Percentiles rank a stretch among this genome's conserved stretches.
Conservation (phyloP, 2,888 invertebrate genomes). For the Hirtodrosophila alboralis region DNA sequence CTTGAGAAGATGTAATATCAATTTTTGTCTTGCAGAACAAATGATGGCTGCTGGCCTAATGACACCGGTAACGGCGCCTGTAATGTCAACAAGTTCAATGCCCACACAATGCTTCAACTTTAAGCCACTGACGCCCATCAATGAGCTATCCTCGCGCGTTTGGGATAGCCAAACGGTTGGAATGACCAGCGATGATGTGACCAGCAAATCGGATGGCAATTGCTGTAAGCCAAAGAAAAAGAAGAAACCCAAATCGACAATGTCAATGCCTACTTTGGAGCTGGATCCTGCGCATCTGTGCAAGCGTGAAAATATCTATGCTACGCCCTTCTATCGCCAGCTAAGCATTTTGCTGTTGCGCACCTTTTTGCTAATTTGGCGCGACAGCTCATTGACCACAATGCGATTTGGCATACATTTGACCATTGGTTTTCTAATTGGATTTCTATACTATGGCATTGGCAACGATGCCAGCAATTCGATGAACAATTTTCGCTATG, state of each 20-base stretch:
- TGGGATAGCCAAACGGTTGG: slow-evolving; percentile 65
- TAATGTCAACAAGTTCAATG: slow-evolving; percentile 35
- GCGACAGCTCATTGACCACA: slow-evolving; percentile 90
- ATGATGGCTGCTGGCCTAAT: slow-evolving; percentile 85
- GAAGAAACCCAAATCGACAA: slow-evolving; percentile 51
- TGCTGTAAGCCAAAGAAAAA: slow-evolving; percentile 69
- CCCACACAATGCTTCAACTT: slow-evolving; percentile 29
- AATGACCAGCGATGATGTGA: slow-evolving; percentile 36
- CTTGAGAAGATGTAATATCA: not conserved
- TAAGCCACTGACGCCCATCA: slow-evolving; percentile 69
- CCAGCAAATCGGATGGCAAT: slow-evolving; percentile 42
- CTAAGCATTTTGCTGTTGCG: slow-evolving; percentile 87
- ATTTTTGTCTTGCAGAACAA: slow-evolving; percentile 81
- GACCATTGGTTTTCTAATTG: slow-evolving; percentile 91
- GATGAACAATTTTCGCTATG: slow-evolving; percentile 93
- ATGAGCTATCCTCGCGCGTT: slow-evolving; percentile 71
- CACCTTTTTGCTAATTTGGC: slow-evolving; percentile 87
- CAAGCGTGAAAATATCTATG: slow-evolving; percentile 84
- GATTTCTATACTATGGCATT: slow-evolving; percentile 92
- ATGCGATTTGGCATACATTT: slow-evolving; percentile 92
- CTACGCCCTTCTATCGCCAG: slow-evolving; percentile 86
- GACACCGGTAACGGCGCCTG: slow-evolving; percentile 85
- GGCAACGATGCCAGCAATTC: slow-evolving; percentile 94
- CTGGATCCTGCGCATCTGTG: slow-evolving; percentile 79
- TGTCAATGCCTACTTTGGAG: slow-evolving; percentile 54